Conservation (phyloP, 2,888 invertebrate species). For the Hetaerina titia region DNA sequence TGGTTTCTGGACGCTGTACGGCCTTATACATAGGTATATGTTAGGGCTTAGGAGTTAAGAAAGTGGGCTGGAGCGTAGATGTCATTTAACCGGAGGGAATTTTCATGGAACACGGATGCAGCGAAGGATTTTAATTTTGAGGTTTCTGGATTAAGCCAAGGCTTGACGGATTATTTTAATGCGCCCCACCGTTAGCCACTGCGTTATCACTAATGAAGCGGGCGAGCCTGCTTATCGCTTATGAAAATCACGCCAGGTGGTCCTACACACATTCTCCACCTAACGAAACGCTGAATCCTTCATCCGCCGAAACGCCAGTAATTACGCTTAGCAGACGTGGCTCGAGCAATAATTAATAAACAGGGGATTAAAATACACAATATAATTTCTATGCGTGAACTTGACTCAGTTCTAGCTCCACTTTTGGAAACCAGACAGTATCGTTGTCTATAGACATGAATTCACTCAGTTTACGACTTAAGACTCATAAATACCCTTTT, state of each 20-base stretch:
- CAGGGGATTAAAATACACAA: constrained; percentile 19
- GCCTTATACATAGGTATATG: not conserved
- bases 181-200: constrained; percentile 23
- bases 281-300: constrained; percentile 11
- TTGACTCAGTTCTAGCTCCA: not conserved
- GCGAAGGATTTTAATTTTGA: constrained; percentile 29
- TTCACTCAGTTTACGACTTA: no score
- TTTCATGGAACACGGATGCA: not conserved
- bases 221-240: constrained; percentile 37
- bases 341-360: constrained; percentile 27
- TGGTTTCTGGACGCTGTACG: not conserved
- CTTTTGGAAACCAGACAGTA: not conserved
- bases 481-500: no score
- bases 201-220: constrained; percentile 56
- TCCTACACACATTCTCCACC: not conserved
- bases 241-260: constrained; percentile 41
- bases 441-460: no score
- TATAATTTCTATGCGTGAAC: not conserved
- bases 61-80: not conserved
- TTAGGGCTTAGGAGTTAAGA: not conserved
- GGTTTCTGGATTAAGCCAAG: constrained; percentile 1
- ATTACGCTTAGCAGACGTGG: constrained; percentile 31
- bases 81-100: not conserved
- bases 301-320: constrained; percentile 14
- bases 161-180: constrained; percentile 41